These are phyloP conservation scores for Leucozona laternaria DNA, from an alignment of 2,888 invertebrate species.

Conservation along the genomic window DNA sequence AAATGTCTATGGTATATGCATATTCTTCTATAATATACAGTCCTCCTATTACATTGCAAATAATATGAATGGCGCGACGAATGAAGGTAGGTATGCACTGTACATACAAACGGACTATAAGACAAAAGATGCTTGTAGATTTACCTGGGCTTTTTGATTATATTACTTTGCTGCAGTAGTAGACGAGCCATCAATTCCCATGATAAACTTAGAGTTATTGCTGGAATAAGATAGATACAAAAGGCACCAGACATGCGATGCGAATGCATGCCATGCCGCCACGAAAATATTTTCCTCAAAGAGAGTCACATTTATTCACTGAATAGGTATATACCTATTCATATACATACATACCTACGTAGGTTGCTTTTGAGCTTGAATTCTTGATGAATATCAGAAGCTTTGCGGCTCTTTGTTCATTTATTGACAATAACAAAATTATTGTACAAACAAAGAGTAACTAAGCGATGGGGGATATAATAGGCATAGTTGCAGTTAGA, in stretches of 20 bases:
- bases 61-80: conserved; percentile 44
- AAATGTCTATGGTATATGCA: conserved; percentile 24
- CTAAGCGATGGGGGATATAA: too few species aligned
- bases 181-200: conserved; percentile 36
- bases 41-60: conserved; percentile 38
- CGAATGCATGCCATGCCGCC: background rate
- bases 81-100: background rate
- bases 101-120: conserved; percentile 3
- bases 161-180: conserved; percentile 31
- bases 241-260: conserved; percentile 5
- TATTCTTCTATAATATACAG: background rate
- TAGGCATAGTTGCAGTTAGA: too few species aligned
- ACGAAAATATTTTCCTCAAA: conserved; percentile 17
- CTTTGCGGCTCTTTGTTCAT: background rate
- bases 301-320: background rate
- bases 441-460: background rate
- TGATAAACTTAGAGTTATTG: conserved; percentile 15
- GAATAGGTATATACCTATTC: too few species aligned
- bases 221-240: background rate
- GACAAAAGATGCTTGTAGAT: conserved; percentile 38
- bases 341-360: too few species aligned
- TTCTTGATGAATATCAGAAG: conserved; percentile 13
- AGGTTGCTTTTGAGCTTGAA: background rate
- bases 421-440: conserved; percentile 7
- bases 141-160: conserved; percentile 33